Base-by-base conservation (phyloP, 1,140 invertebrate genomes). In the Formica selysi region DNA sequence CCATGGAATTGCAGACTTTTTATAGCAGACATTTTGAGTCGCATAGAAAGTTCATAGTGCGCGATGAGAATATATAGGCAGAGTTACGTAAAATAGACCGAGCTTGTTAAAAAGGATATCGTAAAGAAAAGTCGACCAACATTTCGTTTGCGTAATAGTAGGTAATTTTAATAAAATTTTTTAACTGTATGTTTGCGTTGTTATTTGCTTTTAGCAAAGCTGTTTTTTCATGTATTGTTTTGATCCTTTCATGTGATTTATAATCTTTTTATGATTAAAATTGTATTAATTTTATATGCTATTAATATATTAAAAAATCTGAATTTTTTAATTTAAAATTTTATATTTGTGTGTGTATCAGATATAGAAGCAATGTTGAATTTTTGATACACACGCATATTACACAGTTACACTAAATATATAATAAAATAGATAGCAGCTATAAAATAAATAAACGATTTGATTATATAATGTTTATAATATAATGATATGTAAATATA, bases 61-160 rank as follows among this genome's bases (percentile, higher is more conserved):
- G 19, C 76, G 38, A 71, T 44, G 68, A 32, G 19, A 71, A 73
- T 62, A 32, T 36, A 22, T 61, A 48, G 51, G 32, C 32, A 32
- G 13, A 26, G 26, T n/a, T 32, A 64, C 5, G n/a, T 74, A 83
- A 74, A 74, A 36, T 7, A 44, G 38, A 11, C 0, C 26, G 54
- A 61, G 36, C 41, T 87, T 86, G 44, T 76, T 81, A 70, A 64
- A 87, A 79, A 29, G 3, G 44, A 11, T 87, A 70, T 83, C 32
- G n/a, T 32, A 32, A n/a, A n/a, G 11, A 44, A 19, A 73, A 68
- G 38, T 32, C 26, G 68, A 71, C 13, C 51, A 86, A 78, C n/a
- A 7, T 86, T 16, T 54, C 61, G 54, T 61, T 74, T 71, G 4
- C 70, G 10, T 62, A 38, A 83, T 70, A 19, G 29, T 29, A 38